A percentile compares a stretch with the other conserved stretches of the same genome.
These are phyloP conservation scores for Athripsodes cinereus DNA, from an alignment of 2,888 invertebrate genomes.

Conservation along the genomic window DNA sequence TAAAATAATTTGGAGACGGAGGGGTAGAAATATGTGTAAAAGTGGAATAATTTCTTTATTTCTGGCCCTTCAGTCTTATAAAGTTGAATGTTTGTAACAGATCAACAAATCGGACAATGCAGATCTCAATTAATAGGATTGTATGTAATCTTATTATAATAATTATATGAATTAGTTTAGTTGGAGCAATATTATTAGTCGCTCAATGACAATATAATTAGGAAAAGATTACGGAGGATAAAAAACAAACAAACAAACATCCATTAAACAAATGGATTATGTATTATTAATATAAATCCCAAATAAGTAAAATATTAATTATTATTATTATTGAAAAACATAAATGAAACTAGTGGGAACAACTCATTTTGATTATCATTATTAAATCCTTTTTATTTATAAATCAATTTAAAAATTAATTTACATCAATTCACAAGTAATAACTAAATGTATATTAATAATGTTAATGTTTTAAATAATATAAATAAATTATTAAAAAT, in stretches of 20 bases:
- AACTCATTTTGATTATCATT: slow-evolving; percentile 54
- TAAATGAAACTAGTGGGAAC: slow-evolving; percentile 53
- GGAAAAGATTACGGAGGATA: slow-evolving; percentile 35
- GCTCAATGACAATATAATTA: slow-evolving; percentile 52
- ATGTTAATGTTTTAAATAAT: slow-evolving; percentile 1
- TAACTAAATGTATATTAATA: slow-evolving; percentile 3
- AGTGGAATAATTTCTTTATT: too few species aligned
- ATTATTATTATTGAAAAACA: slow-evolving; percentile 18
- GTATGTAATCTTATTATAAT: slow-evolving; percentile 5
- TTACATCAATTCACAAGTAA: not conserved
- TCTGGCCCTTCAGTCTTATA: too few species aligned
- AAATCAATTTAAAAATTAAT: not conserved
- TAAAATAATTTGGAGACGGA: too few species aligned
- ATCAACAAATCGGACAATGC: too few species aligned
- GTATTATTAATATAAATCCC: too few species aligned
- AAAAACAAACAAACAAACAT: too few species aligned
- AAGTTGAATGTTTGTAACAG: too few species aligned
- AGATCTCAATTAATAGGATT: not conserved
- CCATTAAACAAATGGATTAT: too few species aligned
- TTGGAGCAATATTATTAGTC: slow-evolving; percentile 44
- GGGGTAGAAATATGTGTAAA: too few species aligned
- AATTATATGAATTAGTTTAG: slow-evolving; percentile 5
- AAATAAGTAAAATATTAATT: too few species aligned
- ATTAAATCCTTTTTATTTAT: slow-evolving; percentile 31
- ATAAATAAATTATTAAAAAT: slow-evolving; percentile 29